phyloP scores from a whole-genome alignment of 2,113 vertebrate species.

The Sander vitreus region DNA sequence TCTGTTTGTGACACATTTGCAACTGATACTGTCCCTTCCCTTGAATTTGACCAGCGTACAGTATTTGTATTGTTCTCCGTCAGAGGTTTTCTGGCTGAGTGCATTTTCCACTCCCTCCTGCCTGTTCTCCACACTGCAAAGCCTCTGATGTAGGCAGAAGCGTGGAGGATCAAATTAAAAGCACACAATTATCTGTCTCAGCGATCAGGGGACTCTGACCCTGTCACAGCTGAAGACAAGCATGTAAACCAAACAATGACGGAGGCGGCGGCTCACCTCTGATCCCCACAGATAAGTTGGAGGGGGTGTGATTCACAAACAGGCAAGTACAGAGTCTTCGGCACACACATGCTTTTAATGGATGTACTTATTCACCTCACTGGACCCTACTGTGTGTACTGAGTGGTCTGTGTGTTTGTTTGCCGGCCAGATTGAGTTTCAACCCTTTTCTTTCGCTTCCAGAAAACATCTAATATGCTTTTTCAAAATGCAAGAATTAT shows the following conservation, averaged over 20 bases:
- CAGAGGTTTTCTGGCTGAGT: constrained; percentile 59
- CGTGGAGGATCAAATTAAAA: constrained; percentile 71
- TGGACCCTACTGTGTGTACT: background rate
- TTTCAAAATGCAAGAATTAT: constrained; percentile 4
- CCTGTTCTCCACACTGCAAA: constrained; percentile 2
- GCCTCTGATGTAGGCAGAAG: constrained; percentile 29
- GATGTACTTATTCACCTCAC: constrained; percentile 43
- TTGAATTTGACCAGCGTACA: constrained; percentile 26
- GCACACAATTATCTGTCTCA: constrained; percentile 60
- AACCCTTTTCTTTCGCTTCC: constrained; percentile 5
- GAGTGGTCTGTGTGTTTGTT: constrained; percentile 14
- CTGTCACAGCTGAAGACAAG: constrained; percentile 57
- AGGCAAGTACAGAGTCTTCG: background rate
- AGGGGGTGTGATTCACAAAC: constrained; percentile 46
- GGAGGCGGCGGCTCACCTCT: constrained; percentile 32
- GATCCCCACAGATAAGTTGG: constrained; percentile 9
- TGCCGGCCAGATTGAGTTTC: constrained; percentile 23
- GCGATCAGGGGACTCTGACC: constrained; percentile 63
- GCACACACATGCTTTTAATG: constrained; percentile 32
- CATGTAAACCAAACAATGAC: constrained; percentile 54
- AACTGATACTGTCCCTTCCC: constrained; percentile 13
- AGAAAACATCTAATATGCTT: constrained; percentile 10
- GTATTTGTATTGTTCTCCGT: constrained; percentile 41
- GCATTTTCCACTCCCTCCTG: constrained; percentile 28
- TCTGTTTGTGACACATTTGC: constrained; percentile 23